Conservation (phyloP, 2,888 invertebrate genomes). For the Margaritifera margaritifera region DNA sequence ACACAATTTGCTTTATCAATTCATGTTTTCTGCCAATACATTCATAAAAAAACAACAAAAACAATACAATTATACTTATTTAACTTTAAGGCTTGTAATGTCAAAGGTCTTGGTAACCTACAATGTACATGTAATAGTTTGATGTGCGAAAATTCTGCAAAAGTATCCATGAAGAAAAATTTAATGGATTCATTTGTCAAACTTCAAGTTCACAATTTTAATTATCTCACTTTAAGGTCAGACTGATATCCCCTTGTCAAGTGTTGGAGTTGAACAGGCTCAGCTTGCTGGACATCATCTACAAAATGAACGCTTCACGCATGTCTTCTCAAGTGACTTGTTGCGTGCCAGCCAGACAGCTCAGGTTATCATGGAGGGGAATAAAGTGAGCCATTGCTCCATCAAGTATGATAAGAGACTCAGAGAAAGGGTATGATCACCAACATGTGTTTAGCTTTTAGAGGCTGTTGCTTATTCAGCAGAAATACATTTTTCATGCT, state of each 20-base stretch:
- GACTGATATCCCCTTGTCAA: constrained; percentile 59
- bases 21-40: too few species aligned
- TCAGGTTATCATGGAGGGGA: constrained; percentile 49
- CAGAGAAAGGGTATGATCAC: constrained; percentile 59
- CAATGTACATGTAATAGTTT: too few species aligned
- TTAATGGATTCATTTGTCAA: neutral
- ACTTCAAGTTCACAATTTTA: too few species aligned
- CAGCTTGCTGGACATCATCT: constrained; percentile 55
- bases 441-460: neutral
- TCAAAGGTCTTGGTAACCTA: too few species aligned
- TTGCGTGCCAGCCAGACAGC: constrained; percentile 61
- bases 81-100: too few species aligned
- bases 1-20: too few species aligned
- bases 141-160: too few species aligned
- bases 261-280: constrained; percentile 61
- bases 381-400: constrained; percentile 41
- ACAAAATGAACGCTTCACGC: constrained; percentile 62
- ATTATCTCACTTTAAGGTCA: constrained; percentile 54
- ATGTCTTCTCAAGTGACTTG: constrained; percentile 66
- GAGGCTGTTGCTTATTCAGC: too few species aligned
- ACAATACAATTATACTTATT: too few species aligned
- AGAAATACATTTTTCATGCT: too few species aligned
- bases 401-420: constrained; percentile 55
- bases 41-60: too few species aligned
- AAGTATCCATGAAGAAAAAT: neutral